phyloP scores from a whole-genome alignment of 2,888 invertebrate species.

The Branchellion lobata region DNA sequence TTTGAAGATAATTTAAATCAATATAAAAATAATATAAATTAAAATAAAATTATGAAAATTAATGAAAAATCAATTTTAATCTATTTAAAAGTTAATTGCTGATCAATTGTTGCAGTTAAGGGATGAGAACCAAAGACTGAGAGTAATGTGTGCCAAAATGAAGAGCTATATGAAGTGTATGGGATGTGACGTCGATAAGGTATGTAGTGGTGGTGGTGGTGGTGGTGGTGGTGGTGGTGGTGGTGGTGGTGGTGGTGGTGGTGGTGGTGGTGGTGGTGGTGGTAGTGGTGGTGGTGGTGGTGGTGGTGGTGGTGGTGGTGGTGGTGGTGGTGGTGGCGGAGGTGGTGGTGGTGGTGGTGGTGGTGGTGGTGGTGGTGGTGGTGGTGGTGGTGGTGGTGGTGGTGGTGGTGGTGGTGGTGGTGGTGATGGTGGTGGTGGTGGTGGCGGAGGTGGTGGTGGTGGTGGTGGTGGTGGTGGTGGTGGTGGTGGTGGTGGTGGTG shows the following conservation, averaged over 20 bases:
- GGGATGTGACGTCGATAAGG: background rate
- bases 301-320: background rate
- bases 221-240: background rate
- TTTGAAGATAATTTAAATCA: too few species aligned
- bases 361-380: background rate
- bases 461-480: too few species aligned
- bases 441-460: too few species aligned
- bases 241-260: background rate
- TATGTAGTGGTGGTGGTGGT: background rate
- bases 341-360: background rate
- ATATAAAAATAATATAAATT: too few species aligned
- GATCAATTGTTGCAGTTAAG: too few species aligned
- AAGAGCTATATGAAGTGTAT: too few species aligned
- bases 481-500: too few species aligned
- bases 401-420: conserved; percentile 12
- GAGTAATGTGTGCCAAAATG: too few species aligned
- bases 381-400: background rate
- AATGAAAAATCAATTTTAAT: too few species aligned
- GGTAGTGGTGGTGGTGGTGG: background rate
- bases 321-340: background rate
- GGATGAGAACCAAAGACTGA: too few species aligned
- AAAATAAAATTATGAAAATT: too few species aligned
- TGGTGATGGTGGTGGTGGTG: conserved; percentile 19
- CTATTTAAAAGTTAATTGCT: too few species aligned
- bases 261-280: conserved; percentile 1